Conservation (phyloP, 2,888 invertebrate genomes). For the Adelphocoris suturalis region DNA sequence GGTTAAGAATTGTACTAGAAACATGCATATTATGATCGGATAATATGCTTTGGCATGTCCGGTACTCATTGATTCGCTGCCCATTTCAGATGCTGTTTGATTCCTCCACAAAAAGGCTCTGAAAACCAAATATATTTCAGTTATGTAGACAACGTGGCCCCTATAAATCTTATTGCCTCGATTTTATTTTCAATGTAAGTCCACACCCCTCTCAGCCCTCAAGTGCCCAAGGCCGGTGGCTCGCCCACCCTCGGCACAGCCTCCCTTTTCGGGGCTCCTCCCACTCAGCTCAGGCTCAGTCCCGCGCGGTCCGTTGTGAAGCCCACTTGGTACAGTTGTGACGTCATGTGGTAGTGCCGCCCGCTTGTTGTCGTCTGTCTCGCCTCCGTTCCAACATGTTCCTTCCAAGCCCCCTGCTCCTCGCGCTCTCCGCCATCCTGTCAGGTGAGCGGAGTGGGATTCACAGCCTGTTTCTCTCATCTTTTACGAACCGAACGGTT, state of each 20-base stretch:
- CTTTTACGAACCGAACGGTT: too few relatives aligned
- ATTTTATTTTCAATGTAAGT: conserved; percentile 18
- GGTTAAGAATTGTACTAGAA: too few relatives aligned
- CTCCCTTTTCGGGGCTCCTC: conserved; percentile 56
- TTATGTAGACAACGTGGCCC: conserved; percentile 22
- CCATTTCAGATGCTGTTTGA: background rate
- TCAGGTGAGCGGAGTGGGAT: conserved; percentile 47
- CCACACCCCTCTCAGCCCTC: background rate
- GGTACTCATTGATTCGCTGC: background rate
- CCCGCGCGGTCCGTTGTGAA: conserved; percentile 60
- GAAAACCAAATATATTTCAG: background rate
- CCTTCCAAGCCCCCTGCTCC: conserved; percentile 9
- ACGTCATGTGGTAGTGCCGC: conserved; percentile 65
- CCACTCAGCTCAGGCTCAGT: conserved; percentile 61
- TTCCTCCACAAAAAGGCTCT: background rate
- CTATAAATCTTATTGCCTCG: background rate
- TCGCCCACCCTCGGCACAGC: conserved; percentile 30
- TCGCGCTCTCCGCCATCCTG: conserved; percentile 41
- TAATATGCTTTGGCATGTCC: too few relatives aligned
- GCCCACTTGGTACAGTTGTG: conserved; percentile 47
- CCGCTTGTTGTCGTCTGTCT: conserved; percentile 6
- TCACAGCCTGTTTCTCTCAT: too few relatives aligned
- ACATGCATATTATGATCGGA: too few relatives aligned
- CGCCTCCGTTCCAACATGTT: background rate
- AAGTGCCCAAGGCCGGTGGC: background rate